Evolutionary conservation across 2,888 invertebrate genomes (phyloP), one percentile per base, ranked within the genome.

Genomic region (Drosophila subsilvestris): DNA sequence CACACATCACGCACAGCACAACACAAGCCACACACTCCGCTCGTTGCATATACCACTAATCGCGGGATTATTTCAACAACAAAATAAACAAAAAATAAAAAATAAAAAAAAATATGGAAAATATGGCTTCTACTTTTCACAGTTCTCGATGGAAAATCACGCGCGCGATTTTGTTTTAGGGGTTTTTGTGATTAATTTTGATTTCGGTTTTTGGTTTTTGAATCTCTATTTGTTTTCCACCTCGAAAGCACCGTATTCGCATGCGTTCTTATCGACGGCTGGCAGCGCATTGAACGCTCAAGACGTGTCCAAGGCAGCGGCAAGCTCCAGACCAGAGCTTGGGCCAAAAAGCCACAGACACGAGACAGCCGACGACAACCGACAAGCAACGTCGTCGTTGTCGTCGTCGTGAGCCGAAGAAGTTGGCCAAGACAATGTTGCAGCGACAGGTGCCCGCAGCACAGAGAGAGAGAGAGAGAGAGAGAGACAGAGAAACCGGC

Each of bases 221-320:
- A 42, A 12, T 45, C 8, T 58, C 0, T 12, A 45, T 14, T 27
- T 20, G 25, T 6, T 53, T 29, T 29, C 8, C 45, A 27, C 17
- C 37, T 32, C 25, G 32, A 42, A 37, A 32, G 37, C 50, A 45
- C 49, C 50, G 57, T 42, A 27, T 63, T 78, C 63, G 79, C 88
- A 89, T 90, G 89, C 84, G 84, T 79, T 87, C 79, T 88, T 84
- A 81, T 90, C 88, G 84, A 90, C 89, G 86, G 87, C 78, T 88
- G 71, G 84, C 85, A 90, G 88, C 88, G 88, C 83, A 88, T 88
- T 90, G 89, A 85, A 88, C 67, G 70, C 77, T 70, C 66, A 71
- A 77, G 85, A 88, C 87, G 84, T 84, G 83, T 75, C 71, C 58
- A 69, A 65, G 54, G 63, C 69, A 49, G 44, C 71, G 58, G 50